These are phyloP conservation scores for Adelognathus sp. DNA, from an alignment of 2,888 invertebrate genomes.

Conservation along the genomic window DNA sequence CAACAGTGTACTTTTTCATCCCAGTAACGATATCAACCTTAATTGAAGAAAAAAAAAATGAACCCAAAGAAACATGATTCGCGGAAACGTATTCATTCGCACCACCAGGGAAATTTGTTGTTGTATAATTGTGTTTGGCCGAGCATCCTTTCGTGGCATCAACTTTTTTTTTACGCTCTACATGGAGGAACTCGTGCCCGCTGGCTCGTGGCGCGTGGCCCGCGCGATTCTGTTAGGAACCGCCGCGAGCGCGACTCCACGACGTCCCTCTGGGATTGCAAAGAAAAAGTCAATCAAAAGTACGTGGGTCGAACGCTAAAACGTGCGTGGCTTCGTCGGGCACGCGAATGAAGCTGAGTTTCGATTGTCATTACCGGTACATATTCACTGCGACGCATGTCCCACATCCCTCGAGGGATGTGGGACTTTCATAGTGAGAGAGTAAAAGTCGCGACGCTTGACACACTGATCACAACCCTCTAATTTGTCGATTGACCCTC, in stretches of 20 bases:
- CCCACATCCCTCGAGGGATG: background rate
- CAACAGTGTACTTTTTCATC: background rate
- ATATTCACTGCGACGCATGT: background rate
- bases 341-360: background rate
- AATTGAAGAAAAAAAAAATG: background rate
- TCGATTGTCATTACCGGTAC: background rate
- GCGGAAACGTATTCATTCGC: background rate
- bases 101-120: slow-evolving; percentile 12
- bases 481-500: background rate
- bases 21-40: background rate
- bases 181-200: background rate
- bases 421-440: background rate
- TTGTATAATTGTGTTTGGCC: background rate
- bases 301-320: background rate
- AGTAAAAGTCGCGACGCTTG: background rate
- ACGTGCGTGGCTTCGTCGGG: background rate
- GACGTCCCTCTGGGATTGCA: slow-evolving; percentile 14
- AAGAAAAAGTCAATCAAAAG: slow-evolving; percentile 19
- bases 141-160: background rate
- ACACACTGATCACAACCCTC: slow-evolving; percentile 6
- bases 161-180: slow-evolving; percentile 3
- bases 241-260: background rate
- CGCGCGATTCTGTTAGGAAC: background rate
- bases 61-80: background rate
- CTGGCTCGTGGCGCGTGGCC: background rate